Base-by-base conservation (phyloP, 2,888 invertebrate genomes). In the Lepidochrysops patricia region DNA sequence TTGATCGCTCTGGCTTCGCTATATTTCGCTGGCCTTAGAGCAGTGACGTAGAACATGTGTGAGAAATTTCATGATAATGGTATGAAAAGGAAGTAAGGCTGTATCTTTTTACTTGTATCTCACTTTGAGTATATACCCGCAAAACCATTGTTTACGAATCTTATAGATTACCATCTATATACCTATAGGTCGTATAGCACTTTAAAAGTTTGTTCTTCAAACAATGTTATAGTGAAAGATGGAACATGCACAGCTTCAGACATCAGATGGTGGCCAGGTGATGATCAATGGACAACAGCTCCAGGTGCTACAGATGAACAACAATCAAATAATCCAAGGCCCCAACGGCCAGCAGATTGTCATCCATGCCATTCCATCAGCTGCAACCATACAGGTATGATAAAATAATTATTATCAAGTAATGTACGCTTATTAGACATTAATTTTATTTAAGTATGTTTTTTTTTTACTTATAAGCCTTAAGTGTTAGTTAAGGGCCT, bases 261-360 rank as follows among this genome's bases (percentile, higher is more conserved):
- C 85, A 26, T 80, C 91, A 0, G 93, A 93, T 64, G 93, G 93
- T 1, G 75, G 91, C 77, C 93, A 93, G 73, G 91, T 93, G 62
- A 91, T 94, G 81, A 91, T 89, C 63, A 90, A 89, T 4, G 92
- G 91, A 0, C 92, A 92, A 69, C 93, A 92, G 72, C 83, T 93
- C 7, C 91, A 92, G 72, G 91, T 92, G 6, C 78, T 92, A 70
- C 92, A 88, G 68, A 84, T 88, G 86, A 80, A 75, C 61, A 84
- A 80, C 61, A 63, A 75, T 0, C 93, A 93, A 69, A 91, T 93
- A 71, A 90, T 93, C 61, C 93, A 93, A 70, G 92, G 92, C 0
- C 90, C 92, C 0, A 92, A 92, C 61, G 93, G 93, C 0, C 93
- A 94, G 74, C 94, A 94, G 73, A 93, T 94, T 43, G 91, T 94